Percentiles rank a stretch among this genome's conserved stretches.
phyloP scores from a whole-genome alignment of 92 coral and sea anemone species.

The Paragorgia papillata region DNA sequence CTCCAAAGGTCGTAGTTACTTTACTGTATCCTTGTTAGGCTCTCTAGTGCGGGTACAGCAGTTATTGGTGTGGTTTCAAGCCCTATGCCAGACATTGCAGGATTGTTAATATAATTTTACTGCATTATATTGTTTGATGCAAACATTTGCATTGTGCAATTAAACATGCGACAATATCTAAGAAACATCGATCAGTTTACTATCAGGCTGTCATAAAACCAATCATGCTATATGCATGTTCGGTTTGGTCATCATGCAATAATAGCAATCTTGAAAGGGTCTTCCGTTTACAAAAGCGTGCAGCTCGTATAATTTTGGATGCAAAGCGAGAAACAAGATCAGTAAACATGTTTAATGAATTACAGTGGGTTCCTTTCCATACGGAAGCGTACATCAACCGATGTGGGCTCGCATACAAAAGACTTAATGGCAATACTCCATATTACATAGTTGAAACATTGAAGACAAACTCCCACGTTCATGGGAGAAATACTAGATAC shows the following conservation, averaged over 20 bases:
- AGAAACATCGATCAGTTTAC: not conserved
- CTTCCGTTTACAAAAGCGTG: constrained; percentile 45
- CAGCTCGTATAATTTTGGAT: constrained; percentile 30
- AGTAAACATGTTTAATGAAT: constrained; percentile 19
- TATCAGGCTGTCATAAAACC: constrained; percentile 18
- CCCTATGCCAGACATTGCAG: too few species aligned
- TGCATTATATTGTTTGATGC: too few species aligned
- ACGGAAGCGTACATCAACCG: constrained; percentile 17
- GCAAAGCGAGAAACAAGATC: constrained; percentile 14
- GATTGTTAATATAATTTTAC: too few species aligned
- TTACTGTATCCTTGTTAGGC: too few species aligned
- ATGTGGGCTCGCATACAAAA: not conserved
- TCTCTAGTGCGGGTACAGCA: too few species aligned
- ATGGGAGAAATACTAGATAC: not conserved
- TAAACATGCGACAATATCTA: too few species aligned
- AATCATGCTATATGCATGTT: constrained; percentile 24
- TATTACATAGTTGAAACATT: not conserved
- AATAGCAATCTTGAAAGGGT: constrained; percentile 21
- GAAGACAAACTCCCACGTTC: not conserved
- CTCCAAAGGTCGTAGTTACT: too few species aligned
- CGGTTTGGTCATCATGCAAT: constrained; percentile 41
- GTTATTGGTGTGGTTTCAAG: too few species aligned
- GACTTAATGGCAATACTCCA: not conserved
- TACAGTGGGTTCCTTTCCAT: constrained; percentile 45
- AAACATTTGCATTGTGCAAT: too few species aligned